Evolutionary conservation across 2,797 vertebrate species (phyloP).

Genomic region (Hippocampus kuda): DNA sequence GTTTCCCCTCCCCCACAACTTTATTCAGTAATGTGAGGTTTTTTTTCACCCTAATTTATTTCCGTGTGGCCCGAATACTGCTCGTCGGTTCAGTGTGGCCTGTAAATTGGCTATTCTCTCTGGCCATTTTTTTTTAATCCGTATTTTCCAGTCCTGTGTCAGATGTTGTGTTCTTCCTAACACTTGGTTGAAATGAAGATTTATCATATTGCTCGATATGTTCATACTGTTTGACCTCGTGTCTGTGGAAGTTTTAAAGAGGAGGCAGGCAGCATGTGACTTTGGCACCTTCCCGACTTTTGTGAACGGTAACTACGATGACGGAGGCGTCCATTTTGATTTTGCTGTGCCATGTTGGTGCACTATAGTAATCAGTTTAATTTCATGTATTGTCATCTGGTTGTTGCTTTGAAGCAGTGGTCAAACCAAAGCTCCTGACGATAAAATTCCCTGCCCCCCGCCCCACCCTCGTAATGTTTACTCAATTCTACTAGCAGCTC

Average conservation of each 20-base stretch:
- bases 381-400: background rate
- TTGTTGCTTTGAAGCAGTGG: background rate
- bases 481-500: slow-evolving; percentile 46
- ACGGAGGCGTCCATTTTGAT: slow-evolving; percentile 49
- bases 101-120: background rate
- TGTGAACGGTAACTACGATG: slow-evolving; percentile 41
- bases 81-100: background rate
- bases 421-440: slow-evolving; percentile 52
- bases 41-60: background rate
- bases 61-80: background rate
- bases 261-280: slow-evolving; percentile 41
- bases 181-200: slow-evolving; percentile 46
- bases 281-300: slow-evolving; percentile 42
- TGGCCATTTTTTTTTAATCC: background rate
- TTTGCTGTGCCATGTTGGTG: slow-evolving; percentile 53
- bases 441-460: background rate
- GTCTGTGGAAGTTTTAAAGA: slow-evolving; percentile 29
- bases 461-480: slow-evolving; percentile 30
- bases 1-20: background rate
- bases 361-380: slow-evolving; percentile 19
- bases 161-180: background rate
- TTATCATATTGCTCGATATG: slow-evolving; percentile 42
- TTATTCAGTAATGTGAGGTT: background rate
- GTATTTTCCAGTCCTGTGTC: background rate
- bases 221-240: slow-evolving; percentile 45